Evolutionary conservation across 2,888 invertebrate species (phyloP).

Genomic region (Dasysyrphus tricinctus): DNA sequence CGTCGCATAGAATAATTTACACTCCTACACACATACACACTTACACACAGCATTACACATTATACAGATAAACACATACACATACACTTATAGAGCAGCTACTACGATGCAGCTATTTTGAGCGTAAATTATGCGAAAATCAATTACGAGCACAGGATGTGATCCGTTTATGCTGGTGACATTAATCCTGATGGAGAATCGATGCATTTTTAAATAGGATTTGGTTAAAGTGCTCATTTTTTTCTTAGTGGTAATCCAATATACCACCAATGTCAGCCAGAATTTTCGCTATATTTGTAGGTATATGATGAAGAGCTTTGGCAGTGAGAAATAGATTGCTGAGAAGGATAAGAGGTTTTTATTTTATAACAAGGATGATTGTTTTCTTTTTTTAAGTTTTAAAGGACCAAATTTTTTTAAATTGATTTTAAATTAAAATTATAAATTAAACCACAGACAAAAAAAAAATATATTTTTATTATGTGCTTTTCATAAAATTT

Average conservation of each 20-base stretch:
- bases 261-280: constrained; percentile 22
- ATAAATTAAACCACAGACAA: too few relatives aligned
- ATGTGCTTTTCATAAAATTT: too few relatives aligned
- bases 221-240: constrained; percentile 40
- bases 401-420: too few relatives aligned
- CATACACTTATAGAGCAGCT: not conserved
- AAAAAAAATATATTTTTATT: too few relatives aligned
- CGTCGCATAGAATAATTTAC: constrained; percentile 28
- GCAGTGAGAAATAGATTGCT: constrained; percentile 4
- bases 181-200: constrained; percentile 68
- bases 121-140: constrained; percentile 70
- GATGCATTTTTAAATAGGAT: constrained; percentile 64
- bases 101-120: constrained; percentile 33
- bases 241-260: constrained; percentile 19
- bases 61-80: not conserved
- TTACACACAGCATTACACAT: not conserved
- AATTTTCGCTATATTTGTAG: not conserved
- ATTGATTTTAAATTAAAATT: too few relatives aligned
- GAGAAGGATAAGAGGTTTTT: not conserved
- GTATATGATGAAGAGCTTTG: constrained; percentile 8
- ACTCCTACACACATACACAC: constrained; percentile 10
- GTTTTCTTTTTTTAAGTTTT: too few relatives aligned
- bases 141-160: constrained; percentile 61
- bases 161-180: constrained; percentile 63
- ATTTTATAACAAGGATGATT: not conserved